Evolutionary conservation across 2,797 vertebrate genomes (phyloP).

Genomic region (Hemibagrus guttatus): DNA sequence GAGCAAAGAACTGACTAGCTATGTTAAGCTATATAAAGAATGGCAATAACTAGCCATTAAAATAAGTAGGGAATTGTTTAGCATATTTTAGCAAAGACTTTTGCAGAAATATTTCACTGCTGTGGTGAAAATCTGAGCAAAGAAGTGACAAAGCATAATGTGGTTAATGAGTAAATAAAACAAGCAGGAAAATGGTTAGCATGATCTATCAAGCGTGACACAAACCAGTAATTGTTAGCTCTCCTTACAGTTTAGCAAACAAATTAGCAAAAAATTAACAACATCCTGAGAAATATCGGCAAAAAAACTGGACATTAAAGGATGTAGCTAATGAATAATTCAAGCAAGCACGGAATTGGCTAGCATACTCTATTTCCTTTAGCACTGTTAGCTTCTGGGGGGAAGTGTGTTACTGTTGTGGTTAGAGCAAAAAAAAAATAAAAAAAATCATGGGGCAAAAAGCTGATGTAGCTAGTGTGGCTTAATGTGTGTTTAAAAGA

Average conservation of each 20-base stretch:
- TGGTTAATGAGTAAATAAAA: neutral
- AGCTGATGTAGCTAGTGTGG: neutral
- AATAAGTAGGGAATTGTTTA: neutral
- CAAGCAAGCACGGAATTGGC: neutral
- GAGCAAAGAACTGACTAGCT: neutral
- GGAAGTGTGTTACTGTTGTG: neutral
- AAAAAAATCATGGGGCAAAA: neutral
- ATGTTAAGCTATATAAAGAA: no score
- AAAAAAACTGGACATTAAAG: neutral
- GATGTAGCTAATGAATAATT: constrained; percentile 3
- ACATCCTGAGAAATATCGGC: neutral
- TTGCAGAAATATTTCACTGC: neutral
- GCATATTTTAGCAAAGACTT: neutral
- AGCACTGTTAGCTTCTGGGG: neutral
- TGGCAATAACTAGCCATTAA: neutral
- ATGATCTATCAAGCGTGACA: neutral
- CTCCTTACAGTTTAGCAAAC: neutral
- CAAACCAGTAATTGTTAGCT: no score
- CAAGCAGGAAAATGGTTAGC: neutral
- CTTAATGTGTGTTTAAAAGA: constrained; percentile 1
- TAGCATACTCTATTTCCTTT: neutral
- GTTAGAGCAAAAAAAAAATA: neutral
- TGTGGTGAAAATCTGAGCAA: neutral
- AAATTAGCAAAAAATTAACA: neutral
- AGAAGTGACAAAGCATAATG: neutral